Percentiles rank a stretch among this genome's conserved stretches.
Conservation (phyloP, 2,888 invertebrate species). For the Tridacna gigas region DNA sequence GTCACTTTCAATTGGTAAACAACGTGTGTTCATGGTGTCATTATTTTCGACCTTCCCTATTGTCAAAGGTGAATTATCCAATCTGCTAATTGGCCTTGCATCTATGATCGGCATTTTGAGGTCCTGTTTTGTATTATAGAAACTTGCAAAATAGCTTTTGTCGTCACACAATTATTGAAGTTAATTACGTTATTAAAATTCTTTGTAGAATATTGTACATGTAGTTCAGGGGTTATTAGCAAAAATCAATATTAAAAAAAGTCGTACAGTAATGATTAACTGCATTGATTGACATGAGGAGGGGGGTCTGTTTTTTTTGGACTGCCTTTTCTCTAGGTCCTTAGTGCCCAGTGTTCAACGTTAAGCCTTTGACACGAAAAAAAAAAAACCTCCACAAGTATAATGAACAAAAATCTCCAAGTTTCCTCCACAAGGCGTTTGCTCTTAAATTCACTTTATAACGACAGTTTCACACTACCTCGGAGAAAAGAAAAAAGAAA, state of each 20-base stretch:
- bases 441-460: no score
- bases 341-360: no score
- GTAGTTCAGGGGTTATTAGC: not conserved
- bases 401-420: no score
- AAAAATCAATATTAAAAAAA: not conserved
- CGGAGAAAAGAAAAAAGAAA: no score
- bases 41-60: not conserved
- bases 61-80: not conserved
- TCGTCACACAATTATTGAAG: constrained; percentile 2
- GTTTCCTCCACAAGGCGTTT: no score
- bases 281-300: not conserved
- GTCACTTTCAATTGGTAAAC: not conserved
- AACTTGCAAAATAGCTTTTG: constrained; percentile 4
- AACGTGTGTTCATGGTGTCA: not conserved
- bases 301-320: not conserved
- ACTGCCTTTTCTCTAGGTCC: no score
- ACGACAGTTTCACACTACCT: no score
- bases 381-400: no score
- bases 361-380: no score
- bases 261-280: not conserved
- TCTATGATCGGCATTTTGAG: constrained; percentile 21
- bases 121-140: not conserved
- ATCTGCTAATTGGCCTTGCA: not conserved
- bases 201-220: constrained; percentile 2
- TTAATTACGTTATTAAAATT: constrained; percentile 13